Base-by-base conservation (phyloP, 2,113 vertebrate genomes). In the Caloenas nicobarica region DNA sequence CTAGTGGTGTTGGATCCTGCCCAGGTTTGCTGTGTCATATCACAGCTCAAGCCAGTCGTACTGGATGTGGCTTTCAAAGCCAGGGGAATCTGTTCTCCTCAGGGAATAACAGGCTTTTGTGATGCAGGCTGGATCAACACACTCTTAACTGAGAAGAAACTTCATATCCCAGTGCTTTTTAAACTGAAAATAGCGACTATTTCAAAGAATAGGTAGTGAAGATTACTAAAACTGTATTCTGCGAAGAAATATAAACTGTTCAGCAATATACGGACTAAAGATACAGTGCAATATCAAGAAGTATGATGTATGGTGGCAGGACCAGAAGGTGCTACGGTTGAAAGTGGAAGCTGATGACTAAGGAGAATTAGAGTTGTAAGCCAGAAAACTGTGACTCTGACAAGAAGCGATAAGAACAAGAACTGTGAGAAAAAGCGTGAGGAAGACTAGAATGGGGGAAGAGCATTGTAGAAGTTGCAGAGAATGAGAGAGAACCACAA, bases 401-500 rank as follows among this genome's bases (percentile, higher is more conserved):
- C 40, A 93, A 95, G 60, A 66, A 29, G 18, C 0, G 3, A 2
- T 36, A 44, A 79, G 66, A 71, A 77, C 40, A 57, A 87, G 28
- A 88, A 88, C 42, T 9, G 29, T 24, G 48, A 48, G 36, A 34
- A 71, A 64, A 80, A 3, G n/a, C 25, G 10, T 7, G 25, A 33
- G 51, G 28, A 5, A 14, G 28, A 5, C 70, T 29, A n/a, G 31
- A 24, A 5, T 2, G 17, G 38, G 60, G 0, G 7, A 46, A 22
- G 36, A 53, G 44, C 0, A 0, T 17, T 77, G 62, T 68, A 51
- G 34, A 3, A 54, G 17, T 4, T 84, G 60, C 46, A 7, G 69
- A 34, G 69, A 24, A n/a, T 0, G 0, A 65, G 74, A 18, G 29
- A 56, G 61, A 42, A 61, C 7, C 9, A 15, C 34, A 8, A 10